These are phyloP conservation scores for Ondatra zibethicus DNA, from an alignment of 2,113 vertebrate genomes.

Conservation along the genomic window DNA sequence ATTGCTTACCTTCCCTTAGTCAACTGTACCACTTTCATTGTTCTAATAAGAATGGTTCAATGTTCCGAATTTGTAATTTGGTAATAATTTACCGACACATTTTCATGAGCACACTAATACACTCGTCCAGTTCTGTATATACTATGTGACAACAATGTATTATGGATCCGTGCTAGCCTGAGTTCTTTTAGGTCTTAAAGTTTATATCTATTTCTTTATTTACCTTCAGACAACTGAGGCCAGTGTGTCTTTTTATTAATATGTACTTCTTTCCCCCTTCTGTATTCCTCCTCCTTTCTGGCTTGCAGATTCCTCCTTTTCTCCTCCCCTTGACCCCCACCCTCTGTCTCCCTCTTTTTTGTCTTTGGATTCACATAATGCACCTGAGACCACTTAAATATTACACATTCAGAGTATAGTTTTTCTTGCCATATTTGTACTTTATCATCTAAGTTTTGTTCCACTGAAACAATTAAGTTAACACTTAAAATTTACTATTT, in stretches of 20 bases:
- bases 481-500: background rate
- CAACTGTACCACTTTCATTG: accelerated
- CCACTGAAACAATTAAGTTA: background rate
- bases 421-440: no score
- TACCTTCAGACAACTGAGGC: background rate
- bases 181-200: background rate
- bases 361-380: background rate
- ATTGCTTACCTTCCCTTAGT: background rate
- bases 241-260: background rate
- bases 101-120: background rate
- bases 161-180: background rate
- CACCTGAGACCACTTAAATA: no score
- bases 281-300: no score
- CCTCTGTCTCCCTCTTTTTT: background rate
- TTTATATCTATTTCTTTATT: background rate
- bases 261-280: no score
- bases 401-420: background rate
- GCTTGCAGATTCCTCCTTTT: background rate
- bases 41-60: background rate
- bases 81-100: background rate
- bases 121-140: background rate
- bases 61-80: background rate
- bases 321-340: no score
- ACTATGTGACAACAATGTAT: background rate
- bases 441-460: background rate